Evolutionary conservation across 2,113 vertebrate species (phyloP), one percentile per base, ranked within the genome.

Genomic region (Gymnarchus niloticus): DNA sequence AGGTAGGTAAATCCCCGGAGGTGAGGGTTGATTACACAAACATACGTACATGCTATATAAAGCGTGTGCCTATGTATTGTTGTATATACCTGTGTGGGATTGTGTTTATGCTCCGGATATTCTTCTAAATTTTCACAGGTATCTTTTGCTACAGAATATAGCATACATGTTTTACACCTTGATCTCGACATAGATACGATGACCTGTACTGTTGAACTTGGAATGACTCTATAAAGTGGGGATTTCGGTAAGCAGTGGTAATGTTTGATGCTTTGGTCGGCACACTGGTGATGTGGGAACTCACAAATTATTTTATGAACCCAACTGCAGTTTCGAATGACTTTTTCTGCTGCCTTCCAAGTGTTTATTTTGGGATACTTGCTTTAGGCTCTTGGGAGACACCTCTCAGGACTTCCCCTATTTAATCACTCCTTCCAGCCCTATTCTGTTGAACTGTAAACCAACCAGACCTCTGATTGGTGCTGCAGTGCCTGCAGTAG

Each of bases 381-480:
- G 61, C 61, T 69, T 14, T 37, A 73, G 65, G 33, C 65, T 73
- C 33, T 41, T 73, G 65, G 41, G 65, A 73, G 33, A 37, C 65
- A 41, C 65, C 28, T 73, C 41, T 73, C 65, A 73, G 33, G 65
- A 73, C 65, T 73, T n/a, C 41, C 12, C 12, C 65, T 73, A 19
- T 78, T 78, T 78, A 78, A 78, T 78, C 46, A 78, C 37, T 78
- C 76, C n/a, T 44, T 78, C 6, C 76, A 78, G 76, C 76, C 23
- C 44, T 48, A 41, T 48, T 46, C 44, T 78, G 41, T 25, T 48
- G 37, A 48, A n/a, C 65, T 73, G 65, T 73, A 73, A 73, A 73
- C 33, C 37, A 33, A 73, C 12, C 28, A 69, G 61, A 37, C 65
- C 25, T 73, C 65, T 33, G 14, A 10, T 17, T 41, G 28, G 28